Percentiles rank a stretch among this genome's conserved stretches.
Conservation (phyloP, 2,797 vertebrate genomes). For the Siniperca scherzeri region DNA sequence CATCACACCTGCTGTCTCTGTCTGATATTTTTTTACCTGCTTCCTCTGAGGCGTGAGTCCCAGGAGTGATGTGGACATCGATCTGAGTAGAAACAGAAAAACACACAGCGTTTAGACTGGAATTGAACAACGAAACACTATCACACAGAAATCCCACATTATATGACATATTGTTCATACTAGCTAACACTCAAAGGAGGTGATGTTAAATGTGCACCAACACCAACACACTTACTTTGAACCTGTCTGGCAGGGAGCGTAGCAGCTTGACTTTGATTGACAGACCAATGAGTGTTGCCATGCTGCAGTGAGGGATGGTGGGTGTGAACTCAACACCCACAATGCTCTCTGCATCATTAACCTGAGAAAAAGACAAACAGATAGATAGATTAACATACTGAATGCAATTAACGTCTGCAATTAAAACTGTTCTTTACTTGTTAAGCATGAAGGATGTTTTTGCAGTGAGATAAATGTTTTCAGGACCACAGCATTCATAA, state of each 20-base stretch:
- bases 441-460: background rate
- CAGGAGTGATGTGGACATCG: constrained; percentile 95
- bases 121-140: background rate
- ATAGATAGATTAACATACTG: background rate
- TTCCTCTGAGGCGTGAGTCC: constrained; percentile 94
- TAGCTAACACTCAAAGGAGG: background rate
- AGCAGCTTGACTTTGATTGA: constrained; percentile 96
- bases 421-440: background rate
- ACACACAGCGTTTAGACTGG: background rate
- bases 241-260: constrained; percentile 90
- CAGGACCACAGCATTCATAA: background rate
- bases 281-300: constrained; percentile 94
- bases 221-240: constrained; percentile 81
- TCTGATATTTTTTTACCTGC: constrained; percentile 87
- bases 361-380: constrained; percentile 77
- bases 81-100: constrained; percentile 82
- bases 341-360: constrained; percentile 85
- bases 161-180: background rate
- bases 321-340: constrained; percentile 92
- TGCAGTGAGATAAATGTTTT: background rate
- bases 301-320: constrained; percentile 97
- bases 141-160: background rate
- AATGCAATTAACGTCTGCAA: too few relatives aligned
- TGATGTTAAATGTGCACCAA: background rate
- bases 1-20: background rate